Conservation (phyloP, 2,888 invertebrate genomes). For the Apodemia hepburni region DNA sequence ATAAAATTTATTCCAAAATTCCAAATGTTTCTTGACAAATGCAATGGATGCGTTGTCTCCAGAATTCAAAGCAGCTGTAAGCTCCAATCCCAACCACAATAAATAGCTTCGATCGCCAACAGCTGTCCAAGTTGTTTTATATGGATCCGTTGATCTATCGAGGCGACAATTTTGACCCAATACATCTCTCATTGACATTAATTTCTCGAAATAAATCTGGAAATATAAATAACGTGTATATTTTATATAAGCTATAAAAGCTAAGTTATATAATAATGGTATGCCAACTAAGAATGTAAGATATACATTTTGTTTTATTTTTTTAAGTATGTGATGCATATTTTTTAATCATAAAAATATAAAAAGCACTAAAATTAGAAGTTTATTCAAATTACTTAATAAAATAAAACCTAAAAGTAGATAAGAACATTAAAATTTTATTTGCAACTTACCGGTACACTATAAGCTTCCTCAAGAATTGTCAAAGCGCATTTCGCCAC, state of each 20-base stretch:
- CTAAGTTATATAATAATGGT: neutral
- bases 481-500: constrained; percentile 90
- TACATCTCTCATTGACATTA: constrained; percentile 87
- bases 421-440: too few relatives aligned
- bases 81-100: constrained; percentile 87
- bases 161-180: constrained; percentile 70
- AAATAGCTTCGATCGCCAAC: constrained; percentile 90
- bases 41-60: constrained; percentile 86
- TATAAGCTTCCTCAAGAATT: constrained; percentile 95
- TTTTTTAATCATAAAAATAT: too few relatives aligned
- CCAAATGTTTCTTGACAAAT: constrained; percentile 87
- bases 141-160: constrained; percentile 85
- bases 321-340: too few relatives aligned
- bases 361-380: too few relatives aligned
- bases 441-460: constrained; percentile 83
- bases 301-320: too few relatives aligned
- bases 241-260: neutral
- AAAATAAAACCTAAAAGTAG: too few relatives aligned
- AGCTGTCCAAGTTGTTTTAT: constrained; percentile 83
- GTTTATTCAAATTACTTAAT: too few relatives aligned
- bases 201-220: constrained; percentile 86
- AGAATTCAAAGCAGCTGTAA: constrained; percentile 83
- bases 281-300: neutral
- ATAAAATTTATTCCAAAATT: constrained; percentile 88
- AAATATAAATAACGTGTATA: constrained; percentile 27